Base-by-base conservation (phyloP, 2,113 vertebrate species). In the Haplochromis burtoni region DNA sequence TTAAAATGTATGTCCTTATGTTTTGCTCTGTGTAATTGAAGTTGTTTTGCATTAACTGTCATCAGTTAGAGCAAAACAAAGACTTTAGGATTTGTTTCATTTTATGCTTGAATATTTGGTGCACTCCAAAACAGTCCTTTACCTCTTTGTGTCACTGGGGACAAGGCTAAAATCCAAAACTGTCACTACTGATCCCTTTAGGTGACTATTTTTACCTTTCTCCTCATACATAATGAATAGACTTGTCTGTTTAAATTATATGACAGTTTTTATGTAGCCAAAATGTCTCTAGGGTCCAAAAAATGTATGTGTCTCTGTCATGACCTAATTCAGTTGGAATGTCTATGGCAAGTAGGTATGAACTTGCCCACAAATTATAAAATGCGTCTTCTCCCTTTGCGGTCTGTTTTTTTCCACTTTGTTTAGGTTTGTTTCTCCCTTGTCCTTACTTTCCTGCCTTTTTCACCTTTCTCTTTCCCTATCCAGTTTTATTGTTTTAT, bases 211-310 rank as follows among this genome's bases (percentile, higher is more conserved):
- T 92, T 93, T 90, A 87, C 83, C 33, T 45, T 35, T 84, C 38
- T 8, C 26, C 7, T 76, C 51, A 63, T 95, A 4, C 26, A 93
- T 93, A 84, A 91, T 92, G 92, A 57, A 95, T 81, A 82, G 35
- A 80, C 80, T 6, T 91, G 93, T 92, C 91, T 55, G 42, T 79
- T 90, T 87, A 55, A 85, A 89, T 95, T 81, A 94, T 84, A 49
- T 33, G 54, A 83, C 55, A 29, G 86, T 47, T 83, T 35, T 38
- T 24, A 85, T 82, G 55, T 31, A 57, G 63, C n/a, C 11, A 80
- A 66, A 38, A 81, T 38, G 59, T 91, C 61, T 88, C 40, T 4
- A 4, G 35, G 38, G 63, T 16, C 26, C 10, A 47, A 21, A 33
- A 8, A 8, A 71, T 68, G 38, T 47, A 42, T n/a, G 57, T 61